These are phyloP conservation scores for Bos indicus DNA, from an alignment of 2,113 vertebrate species.

Conservation along the genomic window DNA sequence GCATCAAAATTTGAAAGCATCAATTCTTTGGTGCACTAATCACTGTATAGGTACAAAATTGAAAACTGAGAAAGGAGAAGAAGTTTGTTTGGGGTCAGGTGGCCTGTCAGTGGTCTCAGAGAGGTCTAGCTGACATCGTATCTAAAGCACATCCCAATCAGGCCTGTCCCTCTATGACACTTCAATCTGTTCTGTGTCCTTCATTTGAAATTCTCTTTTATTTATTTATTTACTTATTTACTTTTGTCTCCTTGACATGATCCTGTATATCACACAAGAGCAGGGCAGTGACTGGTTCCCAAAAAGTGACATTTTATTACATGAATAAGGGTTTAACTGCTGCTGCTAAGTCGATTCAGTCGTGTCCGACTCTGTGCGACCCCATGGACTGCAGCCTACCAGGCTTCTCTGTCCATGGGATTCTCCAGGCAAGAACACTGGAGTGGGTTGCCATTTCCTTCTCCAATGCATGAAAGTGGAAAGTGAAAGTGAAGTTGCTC, in stretches of 20 bases:
- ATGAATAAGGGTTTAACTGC: not conserved
- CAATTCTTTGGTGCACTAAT: fast-evolving
- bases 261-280: not conserved
- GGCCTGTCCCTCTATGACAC: not conserved
- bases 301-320: not conserved
- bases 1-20: not conserved
- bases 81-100: not conserved
- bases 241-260: not conserved
- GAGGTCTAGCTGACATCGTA: not conserved
- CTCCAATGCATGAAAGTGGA: no score
- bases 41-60: not conserved
- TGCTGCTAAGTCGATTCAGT: no score
- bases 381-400: no score
- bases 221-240: not conserved
- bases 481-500: no score
- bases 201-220: not conserved
- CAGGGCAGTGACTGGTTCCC: not conserved
- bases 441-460: no score
- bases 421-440: no score
- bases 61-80: not conserved
- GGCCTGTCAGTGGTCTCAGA: not conserved
- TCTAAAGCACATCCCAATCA: not conserved
- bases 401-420: no score
- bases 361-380: no score
- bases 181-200: not conserved